Base-by-base conservation (phyloP, 1,140 invertebrate species). In the Metaphire vulgaris region DNA sequence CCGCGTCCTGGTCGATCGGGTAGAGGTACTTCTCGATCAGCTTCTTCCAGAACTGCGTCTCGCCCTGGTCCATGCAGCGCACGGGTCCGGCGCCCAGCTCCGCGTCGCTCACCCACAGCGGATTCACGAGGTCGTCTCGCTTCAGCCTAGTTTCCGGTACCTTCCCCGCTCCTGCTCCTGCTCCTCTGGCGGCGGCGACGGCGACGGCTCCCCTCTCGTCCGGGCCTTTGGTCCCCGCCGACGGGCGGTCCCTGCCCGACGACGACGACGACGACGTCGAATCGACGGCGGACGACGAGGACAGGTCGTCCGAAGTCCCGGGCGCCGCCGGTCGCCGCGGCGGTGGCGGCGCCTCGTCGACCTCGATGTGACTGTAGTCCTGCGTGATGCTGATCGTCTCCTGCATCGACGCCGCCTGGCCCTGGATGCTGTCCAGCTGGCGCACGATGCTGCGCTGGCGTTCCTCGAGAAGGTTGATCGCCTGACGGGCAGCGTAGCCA, bases 21-120 rank as follows among this genome's bases (percentile, higher is more conserved):
- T 78, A 76, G 16, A 79, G 69, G 56, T 79, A 79, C 64, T 80
- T 81, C 12, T 79, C 69, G 12, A 76, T 76, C 56, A 79, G 33
- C 74, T 79, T 79, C 41, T 67, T n/a, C 70, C 69, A 79, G 76
- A 79, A 79, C 12, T 78, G 28, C 6, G 68, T 76, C 76, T 74
- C 76, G 33, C 67, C 67, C 0, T 2, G 15, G 29, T 34, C 66
- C 6, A 77, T 33, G 26, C 34, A 69, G 32, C 16, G 33, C n/a
- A 77, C 68, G 1, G 74, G 32, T 15, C 71, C 71, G 32, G 29
- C 33, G n/a, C 72, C 72, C 32, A 77, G 33, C 29, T 30, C 66
- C 16, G 32, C 28, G 31, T 68, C 76, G 28, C 34, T 64, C 29
- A 77, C 66, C 72, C 72, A 74, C 21, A 26, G 16, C 2, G 76